Evolutionary conservation across 1,140 invertebrate species (phyloP).

Genomic region (Anastrepha obliqua): DNA sequence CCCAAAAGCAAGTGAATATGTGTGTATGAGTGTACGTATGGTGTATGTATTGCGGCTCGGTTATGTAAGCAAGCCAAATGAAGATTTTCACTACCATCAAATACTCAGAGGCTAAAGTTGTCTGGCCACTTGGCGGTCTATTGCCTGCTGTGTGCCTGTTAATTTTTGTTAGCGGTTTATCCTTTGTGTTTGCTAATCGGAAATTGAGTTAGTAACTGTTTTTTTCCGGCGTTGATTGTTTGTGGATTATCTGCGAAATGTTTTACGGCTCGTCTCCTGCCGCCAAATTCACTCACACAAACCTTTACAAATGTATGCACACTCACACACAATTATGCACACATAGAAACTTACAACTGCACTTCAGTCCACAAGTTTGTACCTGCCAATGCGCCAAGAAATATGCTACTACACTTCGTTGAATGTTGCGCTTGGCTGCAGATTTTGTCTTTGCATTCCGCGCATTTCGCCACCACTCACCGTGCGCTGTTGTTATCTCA

Average conservation of each 20-base stretch:
- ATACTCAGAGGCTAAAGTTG: not conserved
- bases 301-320: not conserved
- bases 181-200: slow-evolving; percentile 50
- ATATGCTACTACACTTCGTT: slow-evolving; percentile 21
- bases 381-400: slow-evolving; percentile 40
- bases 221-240: slow-evolving; percentile 50
- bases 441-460: slow-evolving; percentile 33
- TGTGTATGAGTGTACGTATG: too few relatives aligned
- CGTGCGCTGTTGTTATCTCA: slow-evolving; percentile 29
- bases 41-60: not conserved
- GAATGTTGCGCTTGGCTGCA: slow-evolving; percentile 39
- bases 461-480: not conserved
- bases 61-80: not conserved
- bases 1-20: too few relatives aligned
- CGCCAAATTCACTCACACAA: not conserved
- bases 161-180: not conserved
- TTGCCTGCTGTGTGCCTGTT: not conserved
- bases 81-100: not conserved
- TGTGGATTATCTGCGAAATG: slow-evolving; percentile 55
- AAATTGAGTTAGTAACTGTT: slow-evolving; percentile 56
- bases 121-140: not conserved
- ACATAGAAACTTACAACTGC: not conserved
- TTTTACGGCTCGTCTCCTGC: slow-evolving; percentile 35
- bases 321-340: not conserved
- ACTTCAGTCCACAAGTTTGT: not conserved